Conservation (phyloP, 30 jellyfish, hydroid and myxozoan species). For the Turritopsis rubra region DNA sequence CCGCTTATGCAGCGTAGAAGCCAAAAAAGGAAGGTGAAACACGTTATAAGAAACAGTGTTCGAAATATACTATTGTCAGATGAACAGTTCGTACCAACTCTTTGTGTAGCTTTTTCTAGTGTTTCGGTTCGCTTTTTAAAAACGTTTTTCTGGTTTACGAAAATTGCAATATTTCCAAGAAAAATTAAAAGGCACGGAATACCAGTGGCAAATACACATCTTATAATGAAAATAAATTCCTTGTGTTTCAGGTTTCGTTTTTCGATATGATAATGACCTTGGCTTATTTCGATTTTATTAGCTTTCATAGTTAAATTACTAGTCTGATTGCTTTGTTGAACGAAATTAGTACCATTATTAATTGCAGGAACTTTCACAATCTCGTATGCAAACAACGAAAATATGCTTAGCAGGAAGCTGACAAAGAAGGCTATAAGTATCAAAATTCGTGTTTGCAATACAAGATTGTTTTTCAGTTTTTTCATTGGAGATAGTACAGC, state of each 20-base stretch:
- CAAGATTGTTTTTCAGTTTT: background rate
- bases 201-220: background rate
- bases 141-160: background rate
- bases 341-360: background rate
- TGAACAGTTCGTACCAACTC: background rate
- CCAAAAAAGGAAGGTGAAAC: background rate
- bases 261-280: background rate
- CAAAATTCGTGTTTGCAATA: background rate
- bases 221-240: background rate
- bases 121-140: background rate
- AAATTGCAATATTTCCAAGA: background rate
- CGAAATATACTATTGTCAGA: background rate
- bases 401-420: background rate
- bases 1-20: background rate
- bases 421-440: background rate
- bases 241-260: background rate
- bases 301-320: background rate
- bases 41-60: background rate
- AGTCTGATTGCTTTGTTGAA: background rate
- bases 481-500: background rate
- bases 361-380: background rate
- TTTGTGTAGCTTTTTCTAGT: background rate
- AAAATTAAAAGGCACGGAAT: background rate
- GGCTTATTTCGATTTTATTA: too few relatives aligned
- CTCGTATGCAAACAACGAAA: background rate